Base-by-base conservation (phyloP, 1,140 invertebrate genomes). In the Diorhabda elongata region DNA sequence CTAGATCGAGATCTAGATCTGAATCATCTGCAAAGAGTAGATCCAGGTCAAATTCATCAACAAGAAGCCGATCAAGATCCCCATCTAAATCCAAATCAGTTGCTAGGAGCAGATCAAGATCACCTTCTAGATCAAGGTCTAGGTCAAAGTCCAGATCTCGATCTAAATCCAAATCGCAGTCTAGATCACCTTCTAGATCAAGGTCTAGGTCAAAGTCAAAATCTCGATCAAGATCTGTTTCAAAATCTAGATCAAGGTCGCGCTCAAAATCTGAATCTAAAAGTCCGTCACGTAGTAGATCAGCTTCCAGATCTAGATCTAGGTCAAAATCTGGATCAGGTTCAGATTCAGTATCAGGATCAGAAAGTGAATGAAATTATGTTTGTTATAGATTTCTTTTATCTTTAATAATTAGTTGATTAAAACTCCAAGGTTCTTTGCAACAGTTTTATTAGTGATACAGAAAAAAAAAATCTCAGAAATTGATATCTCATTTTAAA, bases 41-140 rank as follows among this genome's bases (percentile, higher is more conserved):
- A 52, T 81, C 79, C 0, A 70, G 65, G n/a, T 81, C 80, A 44
- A 82, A 80, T 3, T 71, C 74, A 67, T 83, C 80, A 11, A 52
- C 69, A 5, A 79, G 79, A 7, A 70, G 69, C 26, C 26, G 4
- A 61, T 81, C 78, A n/a, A 65, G 64, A 11, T 77, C 82, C 8
- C 67, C 70, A 58, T 83, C 81, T 26, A 69, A 78, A 42, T 83
- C 80, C 42, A 43, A 70, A 62, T 81, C 79, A 9, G 64, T 77
- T 42, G 64, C 26, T 83, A 74, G 9, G 58, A 73, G 45, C 74
- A 72, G 73, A 68, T 78, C 76, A 0, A 61, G 66, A 44, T 79
- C 79, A 4, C 66, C 68, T 44, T 79, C 79, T 9, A 71, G 68
- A 60, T 81, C 81, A 42, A 70, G 66, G 6, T 81, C 80, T 11